A percentile compares a stretch with the other conserved stretches of the same genome.
These are phyloP conservation scores for Echinometra lucunter DNA, from an alignment of 53 echinoderm and acorn worm species.

Conservation along the genomic window DNA sequence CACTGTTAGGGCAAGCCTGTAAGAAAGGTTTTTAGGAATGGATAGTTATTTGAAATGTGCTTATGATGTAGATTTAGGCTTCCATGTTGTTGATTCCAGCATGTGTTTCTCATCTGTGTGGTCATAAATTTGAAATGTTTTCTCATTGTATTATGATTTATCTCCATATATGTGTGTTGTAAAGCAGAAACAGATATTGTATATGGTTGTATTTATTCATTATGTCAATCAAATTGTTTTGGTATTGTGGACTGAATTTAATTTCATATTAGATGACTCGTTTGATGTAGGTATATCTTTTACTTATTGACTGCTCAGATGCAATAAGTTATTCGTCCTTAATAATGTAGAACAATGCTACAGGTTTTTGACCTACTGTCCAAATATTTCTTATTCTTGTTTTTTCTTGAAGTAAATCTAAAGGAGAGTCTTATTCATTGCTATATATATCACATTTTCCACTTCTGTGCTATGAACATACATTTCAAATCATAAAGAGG, in stretches of 20 bases:
- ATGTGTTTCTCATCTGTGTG: background rate
- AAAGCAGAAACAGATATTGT: background rate
- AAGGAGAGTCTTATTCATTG: background rate
- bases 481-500: background rate
- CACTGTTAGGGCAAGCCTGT: background rate
- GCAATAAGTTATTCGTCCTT: constrained; percentile 47
- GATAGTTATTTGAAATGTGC: background rate
- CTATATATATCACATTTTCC: background rate
- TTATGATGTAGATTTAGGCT: constrained; percentile 13
- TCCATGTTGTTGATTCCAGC: background rate
- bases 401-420: background rate
- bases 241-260: background rate
- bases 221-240: background rate
- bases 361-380: background rate
- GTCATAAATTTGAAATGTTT: background rate
- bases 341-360: background rate
- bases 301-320: background rate
- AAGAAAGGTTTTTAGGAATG: background rate
- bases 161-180: constrained; percentile 2
- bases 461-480: background rate
- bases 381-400: background rate
- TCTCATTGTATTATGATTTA: background rate
- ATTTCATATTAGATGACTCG: background rate
- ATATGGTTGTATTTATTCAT: constrained; percentile 57
- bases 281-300: background rate